Conservation (phyloP, 2,113 vertebrate genomes). For the Rhizomys pruinosus region DNA sequence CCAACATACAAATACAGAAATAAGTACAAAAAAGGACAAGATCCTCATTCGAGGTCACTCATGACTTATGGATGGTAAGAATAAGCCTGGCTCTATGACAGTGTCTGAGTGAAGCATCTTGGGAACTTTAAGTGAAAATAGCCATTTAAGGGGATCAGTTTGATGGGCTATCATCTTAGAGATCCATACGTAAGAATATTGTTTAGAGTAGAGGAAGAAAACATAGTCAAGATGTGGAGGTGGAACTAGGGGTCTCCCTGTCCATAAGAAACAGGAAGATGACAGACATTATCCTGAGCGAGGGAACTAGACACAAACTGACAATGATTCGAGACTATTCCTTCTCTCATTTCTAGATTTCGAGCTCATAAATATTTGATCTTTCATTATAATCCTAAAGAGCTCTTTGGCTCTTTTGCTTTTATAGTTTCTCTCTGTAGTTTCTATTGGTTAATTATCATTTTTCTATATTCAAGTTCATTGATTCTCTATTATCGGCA, state of each 20-base stretch:
- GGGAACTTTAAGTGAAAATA: background rate
- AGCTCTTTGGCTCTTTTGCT: background rate
- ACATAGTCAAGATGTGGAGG: background rate
- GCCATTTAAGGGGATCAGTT: background rate
- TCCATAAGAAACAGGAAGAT: background rate
- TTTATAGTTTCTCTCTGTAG: background rate
- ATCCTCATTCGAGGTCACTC: background rate
- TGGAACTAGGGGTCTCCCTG: background rate
- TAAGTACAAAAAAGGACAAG: background rate
- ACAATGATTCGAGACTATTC: too few relatives aligned
- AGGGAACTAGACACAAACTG: too few relatives aligned
- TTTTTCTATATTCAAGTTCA: background rate
- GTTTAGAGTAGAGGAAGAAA: background rate
- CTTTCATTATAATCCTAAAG: background rate
- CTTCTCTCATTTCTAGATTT: background rate
- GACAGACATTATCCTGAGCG: background rate
- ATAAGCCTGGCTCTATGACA: background rate
- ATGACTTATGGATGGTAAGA: conserved; percentile 1
- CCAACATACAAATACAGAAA: conserved; percentile 23
- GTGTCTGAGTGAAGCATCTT: background rate
- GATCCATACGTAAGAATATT: background rate
- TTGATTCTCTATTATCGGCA: background rate
- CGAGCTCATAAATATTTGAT: background rate
- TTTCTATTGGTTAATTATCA: background rate
- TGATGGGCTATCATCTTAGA: background rate